Evolutionary conservation across 1,140 invertebrate species (phyloP).

Genomic region (Heliconius himera): DNA sequence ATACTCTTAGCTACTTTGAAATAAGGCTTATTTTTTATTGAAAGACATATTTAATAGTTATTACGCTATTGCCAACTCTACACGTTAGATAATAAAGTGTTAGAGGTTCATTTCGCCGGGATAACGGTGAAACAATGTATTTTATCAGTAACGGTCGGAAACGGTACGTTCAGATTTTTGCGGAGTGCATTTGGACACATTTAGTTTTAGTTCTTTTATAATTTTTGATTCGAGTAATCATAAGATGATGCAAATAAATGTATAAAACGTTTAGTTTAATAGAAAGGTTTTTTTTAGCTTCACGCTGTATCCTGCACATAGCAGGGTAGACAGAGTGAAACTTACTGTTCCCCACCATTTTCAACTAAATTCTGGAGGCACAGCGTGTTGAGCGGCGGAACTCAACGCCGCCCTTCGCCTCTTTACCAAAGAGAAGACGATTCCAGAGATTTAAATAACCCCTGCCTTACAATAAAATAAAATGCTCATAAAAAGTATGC

Average conservation of each 20-base stretch:
- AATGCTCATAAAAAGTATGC: not conserved
- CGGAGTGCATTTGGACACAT: not conserved
- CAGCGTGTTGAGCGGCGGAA: no score
- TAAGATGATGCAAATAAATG: not conserved
- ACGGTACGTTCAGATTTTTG: not conserved
- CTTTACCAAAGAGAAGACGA: no score
- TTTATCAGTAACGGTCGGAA: slow-evolving; percentile 34
- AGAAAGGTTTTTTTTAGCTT: not conserved
- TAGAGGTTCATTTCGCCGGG: not conserved
- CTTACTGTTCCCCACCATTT: no score
- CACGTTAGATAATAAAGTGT: not conserved
- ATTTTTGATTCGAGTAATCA: not conserved
- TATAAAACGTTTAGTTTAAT: no score
- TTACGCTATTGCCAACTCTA: not conserved
- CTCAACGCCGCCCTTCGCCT: no score
- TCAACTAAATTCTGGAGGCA: no score
- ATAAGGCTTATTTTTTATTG: not conserved
- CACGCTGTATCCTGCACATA: no score
- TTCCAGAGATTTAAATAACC: no score
- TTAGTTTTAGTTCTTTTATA: not conserved
- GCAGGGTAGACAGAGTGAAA: no score
- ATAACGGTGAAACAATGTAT: slow-evolving; percentile 29
- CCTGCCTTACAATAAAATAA: not conserved
- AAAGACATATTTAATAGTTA: not conserved
- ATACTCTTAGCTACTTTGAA: not conserved